phyloP scores from a whole-genome alignment of 2,113 vertebrate genomes.

The Mus pahari region DNA sequence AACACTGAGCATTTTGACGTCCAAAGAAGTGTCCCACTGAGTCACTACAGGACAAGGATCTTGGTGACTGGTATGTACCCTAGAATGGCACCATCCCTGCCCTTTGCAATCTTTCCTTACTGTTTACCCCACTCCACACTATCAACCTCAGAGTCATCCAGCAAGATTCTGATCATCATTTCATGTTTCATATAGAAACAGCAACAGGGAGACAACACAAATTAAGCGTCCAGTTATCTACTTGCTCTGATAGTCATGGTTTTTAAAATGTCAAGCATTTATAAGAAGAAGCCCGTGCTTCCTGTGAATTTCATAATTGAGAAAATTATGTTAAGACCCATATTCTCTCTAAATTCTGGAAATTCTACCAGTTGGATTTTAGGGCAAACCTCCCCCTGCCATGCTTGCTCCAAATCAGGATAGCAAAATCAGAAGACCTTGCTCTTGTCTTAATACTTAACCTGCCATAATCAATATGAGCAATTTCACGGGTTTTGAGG shows the following conservation, averaged over 20 bases:
- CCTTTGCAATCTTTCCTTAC: not conserved
- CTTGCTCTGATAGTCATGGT: not conserved
- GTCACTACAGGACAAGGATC: not conserved
- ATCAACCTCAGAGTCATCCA: not conserved
- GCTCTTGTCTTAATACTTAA: not conserved
- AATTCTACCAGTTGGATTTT: not conserved
- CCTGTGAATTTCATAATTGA: not conserved
- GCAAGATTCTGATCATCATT: not conserved
- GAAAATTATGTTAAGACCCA: not conserved
- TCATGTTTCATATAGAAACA: not conserved
- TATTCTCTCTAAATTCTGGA: not conserved
- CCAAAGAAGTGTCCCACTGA: not conserved
- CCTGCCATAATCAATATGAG: not conserved
- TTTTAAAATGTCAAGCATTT: not conserved
- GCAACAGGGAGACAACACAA: not conserved
- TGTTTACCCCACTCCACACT: accelerated
- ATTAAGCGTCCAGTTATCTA: not conserved
- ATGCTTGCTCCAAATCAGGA: not conserved
- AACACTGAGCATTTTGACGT: not conserved
- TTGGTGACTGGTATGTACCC: not conserved
- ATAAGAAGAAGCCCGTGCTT: not conserved
- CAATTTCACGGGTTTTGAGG: not conserved
- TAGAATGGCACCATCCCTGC: not conserved
- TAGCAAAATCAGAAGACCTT: not conserved
- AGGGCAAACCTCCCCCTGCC: not conserved